Conservation (phyloP, 2,797 vertebrate species). For the Hyperoplus lanceolatus region DNA sequence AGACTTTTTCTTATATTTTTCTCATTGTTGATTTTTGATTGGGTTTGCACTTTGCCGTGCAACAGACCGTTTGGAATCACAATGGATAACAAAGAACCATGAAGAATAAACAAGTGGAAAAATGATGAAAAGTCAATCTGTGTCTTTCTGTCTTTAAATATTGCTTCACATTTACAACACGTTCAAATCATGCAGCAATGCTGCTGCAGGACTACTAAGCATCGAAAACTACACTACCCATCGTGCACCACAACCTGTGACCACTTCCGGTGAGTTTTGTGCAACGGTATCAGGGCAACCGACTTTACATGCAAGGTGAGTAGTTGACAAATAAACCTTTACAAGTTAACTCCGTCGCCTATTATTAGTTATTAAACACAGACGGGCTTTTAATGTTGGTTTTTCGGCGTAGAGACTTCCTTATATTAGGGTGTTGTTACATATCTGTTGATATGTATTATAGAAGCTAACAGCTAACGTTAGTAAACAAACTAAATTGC, state of each 20-base stretch:
- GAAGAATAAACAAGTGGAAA: conserved; percentile 83
- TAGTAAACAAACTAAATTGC: no score
- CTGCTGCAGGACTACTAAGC: background rate
- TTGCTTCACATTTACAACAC: background rate
- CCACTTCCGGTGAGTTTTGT: conserved; percentile 19
- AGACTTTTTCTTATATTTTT: conserved; percentile 77
- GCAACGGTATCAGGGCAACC: no score
- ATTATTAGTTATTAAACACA: background rate
- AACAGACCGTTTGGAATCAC: conserved; percentile 71
- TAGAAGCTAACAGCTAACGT: conserved; percentile 35
- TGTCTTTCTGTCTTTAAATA: conserved; percentile 11
- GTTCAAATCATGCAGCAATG: background rate
- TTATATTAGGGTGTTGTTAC: background rate
- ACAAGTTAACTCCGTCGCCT: accelerated
- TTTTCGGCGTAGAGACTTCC: accelerated
- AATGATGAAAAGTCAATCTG: conserved; percentile 39
- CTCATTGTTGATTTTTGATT: conserved; percentile 69
- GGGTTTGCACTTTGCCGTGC: conserved; percentile 71
- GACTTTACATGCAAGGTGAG: conserved; percentile 46
- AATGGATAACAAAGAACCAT: conserved; percentile 76
- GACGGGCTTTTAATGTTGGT: accelerated
- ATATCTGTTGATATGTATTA: background rate
- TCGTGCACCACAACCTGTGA: accelerated
- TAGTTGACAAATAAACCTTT: no score
- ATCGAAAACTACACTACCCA: conserved; percentile 36